These are phyloP conservation scores for Zaprionus taronus DNA, from an alignment of 1,140 invertebrate species.

Conservation along the genomic window DNA sequence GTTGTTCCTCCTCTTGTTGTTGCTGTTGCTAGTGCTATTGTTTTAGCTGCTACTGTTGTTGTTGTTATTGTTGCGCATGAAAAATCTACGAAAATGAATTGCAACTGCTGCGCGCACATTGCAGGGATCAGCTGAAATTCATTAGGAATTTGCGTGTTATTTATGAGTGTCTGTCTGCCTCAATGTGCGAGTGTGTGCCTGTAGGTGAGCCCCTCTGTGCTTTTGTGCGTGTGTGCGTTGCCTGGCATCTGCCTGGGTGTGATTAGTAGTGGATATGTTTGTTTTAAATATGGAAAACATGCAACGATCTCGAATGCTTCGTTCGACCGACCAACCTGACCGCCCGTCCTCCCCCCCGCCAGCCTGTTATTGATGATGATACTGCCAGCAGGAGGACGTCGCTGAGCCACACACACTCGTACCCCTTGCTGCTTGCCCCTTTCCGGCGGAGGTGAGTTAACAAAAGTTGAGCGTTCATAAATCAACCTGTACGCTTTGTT, in stretches of 20 bases:
- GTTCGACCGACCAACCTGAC: background rate
- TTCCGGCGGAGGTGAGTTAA: slow-evolving; percentile 67
- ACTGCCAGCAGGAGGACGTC: slow-evolving; percentile 22
- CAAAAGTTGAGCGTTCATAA: slow-evolving; percentile 80
- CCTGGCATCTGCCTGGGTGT: slow-evolving; percentile 48
- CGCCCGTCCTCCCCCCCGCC: slow-evolving; percentile 2
- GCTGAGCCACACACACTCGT: background rate
- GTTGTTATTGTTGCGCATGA: slow-evolving; percentile 53
- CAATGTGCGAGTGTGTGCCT: slow-evolving; percentile 29
- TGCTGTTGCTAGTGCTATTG: slow-evolving; percentile 39
- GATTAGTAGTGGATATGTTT: slow-evolving; percentile 76
- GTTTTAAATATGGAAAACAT: slow-evolving; percentile 78
- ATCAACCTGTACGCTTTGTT: slow-evolving; percentile 77
- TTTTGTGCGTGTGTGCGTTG: slow-evolving; percentile 18
- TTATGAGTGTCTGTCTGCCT: slow-evolving; percentile 63
- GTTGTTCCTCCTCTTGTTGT: slow-evolving; percentile 7
- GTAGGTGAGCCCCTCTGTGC: slow-evolving; percentile 10
- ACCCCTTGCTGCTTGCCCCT: background rate
- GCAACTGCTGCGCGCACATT: slow-evolving; percentile 72
- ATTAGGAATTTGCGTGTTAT: slow-evolving; percentile 82
- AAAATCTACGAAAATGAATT: slow-evolving; percentile 80
- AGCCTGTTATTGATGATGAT: slow-evolving; percentile 71
- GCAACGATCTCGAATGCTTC: slow-evolving; percentile 43
- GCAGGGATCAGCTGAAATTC: slow-evolving; percentile 81
- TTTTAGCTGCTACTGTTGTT: slow-evolving; percentile 33